Conservation (phyloP, 2,888 invertebrate genomes). For the Acleris cristana region DNA sequence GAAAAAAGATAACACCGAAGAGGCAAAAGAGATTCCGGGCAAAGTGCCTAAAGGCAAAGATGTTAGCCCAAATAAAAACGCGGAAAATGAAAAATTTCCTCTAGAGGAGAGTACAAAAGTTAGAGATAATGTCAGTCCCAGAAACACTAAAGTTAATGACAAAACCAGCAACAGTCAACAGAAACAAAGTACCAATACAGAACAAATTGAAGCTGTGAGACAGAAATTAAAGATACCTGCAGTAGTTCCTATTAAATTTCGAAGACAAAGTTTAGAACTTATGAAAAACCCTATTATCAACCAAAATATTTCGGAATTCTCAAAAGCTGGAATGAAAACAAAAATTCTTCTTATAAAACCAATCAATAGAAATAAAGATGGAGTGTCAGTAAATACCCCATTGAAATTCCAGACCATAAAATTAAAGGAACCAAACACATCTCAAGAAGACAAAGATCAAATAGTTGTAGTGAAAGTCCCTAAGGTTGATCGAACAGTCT, state of each 20-base stretch:
- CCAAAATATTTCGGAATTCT: conserved; percentile 71
- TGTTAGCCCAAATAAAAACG: conserved; percentile 90
- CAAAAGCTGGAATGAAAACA: conserved; percentile 76
- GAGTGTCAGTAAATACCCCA: conserved; percentile 55
- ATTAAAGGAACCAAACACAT: conserved; percentile 82
- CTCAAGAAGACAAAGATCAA: conserved; percentile 67
- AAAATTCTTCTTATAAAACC: conserved; percentile 79
- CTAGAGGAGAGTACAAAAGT: conserved; percentile 41
- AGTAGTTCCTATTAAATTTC: conserved; percentile 67
- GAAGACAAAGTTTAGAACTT: conserved; percentile 70
- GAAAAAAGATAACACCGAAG: conserved; percentile 61
- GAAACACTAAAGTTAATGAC: conserved; percentile 37
- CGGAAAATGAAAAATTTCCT: conserved; percentile 35
- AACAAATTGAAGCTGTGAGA: conserved; percentile 46
- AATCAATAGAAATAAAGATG: conserved; percentile 69
- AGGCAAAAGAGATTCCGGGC: conserved; percentile 37
- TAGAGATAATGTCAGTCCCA: conserved; percentile 26
- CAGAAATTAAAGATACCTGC: conserved; percentile 54
- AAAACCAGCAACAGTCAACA: conserved; percentile 31
- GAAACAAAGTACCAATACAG: conserved; percentile 36
- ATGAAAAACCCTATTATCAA: conserved; percentile 75
- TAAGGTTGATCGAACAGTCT: conserved; percentile 61
- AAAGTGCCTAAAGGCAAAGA: conserved; percentile 58
- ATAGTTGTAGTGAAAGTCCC: conserved; percentile 74
- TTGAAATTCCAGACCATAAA: conserved; percentile 86